Base-by-base conservation (phyloP, 2,797 vertebrate species). In the Tenualosa ilisha region DNA sequence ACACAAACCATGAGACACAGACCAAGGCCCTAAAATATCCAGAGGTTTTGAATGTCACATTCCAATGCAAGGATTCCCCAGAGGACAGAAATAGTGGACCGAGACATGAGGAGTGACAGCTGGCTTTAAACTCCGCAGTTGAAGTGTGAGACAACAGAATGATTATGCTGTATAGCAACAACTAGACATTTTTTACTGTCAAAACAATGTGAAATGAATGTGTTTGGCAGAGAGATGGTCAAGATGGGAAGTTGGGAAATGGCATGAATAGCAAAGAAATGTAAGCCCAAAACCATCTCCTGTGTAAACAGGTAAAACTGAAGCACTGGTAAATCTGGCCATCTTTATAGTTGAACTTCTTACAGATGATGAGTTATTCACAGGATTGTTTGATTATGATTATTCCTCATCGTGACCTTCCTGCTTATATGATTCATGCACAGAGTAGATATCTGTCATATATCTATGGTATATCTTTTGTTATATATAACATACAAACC, bases 291-390 rank as follows among this genome's bases (percentile, higher is more conserved):
- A 65, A 24, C 11, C 26, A 26, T 11, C 31, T 68, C 63, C 26
- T 68, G 9, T 26, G 83, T 88, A 75, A 82, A 68, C 86, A 83
- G 88, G 43, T 90, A 89, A 88, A 90, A 89, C 89, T 86, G 82
- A 91, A 90, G 88, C 84, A 86, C 85, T 63, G 82, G 88, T 90
- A 90, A 91, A 91, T 92, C 90, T 91, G 89, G 89, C 91, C 89
- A 83, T 87, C 68, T 84, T 56, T 9, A 59, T 22, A 59, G 56
- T n/a, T 22, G 54, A 56, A 56, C 54, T 56, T 56, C 54, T 56
- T 56, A 56, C 12, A 61, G n/a, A 61, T 22, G n/a, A 61, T 12
- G 26, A 63, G 61, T 65, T 61, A 22, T 63, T 63, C 6, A 26
- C 22, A 63, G 26, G n/a, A 8, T n/a, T 65, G n/a, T 26, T 31